Conservation (phyloP, 2,113 vertebrate species). For the Lamprologus sp. region DNA sequence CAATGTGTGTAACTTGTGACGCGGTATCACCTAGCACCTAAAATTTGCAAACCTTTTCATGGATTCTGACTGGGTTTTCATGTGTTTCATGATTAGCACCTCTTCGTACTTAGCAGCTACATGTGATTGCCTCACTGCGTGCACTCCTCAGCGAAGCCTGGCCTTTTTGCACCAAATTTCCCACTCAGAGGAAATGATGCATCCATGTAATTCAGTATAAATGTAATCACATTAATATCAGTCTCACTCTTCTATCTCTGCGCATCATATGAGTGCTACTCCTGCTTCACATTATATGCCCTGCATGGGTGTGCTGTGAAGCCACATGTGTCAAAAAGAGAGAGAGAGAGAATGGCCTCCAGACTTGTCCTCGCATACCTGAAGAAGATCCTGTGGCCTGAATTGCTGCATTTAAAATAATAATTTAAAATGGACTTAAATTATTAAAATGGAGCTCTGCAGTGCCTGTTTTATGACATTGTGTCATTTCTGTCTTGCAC, state of each 20-base stretch:
- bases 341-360: background rate
- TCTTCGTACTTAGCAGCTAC: background rate
- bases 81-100: background rate
- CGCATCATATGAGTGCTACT: background rate
- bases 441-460: background rate
- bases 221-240: background rate
- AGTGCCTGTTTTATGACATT: background rate
- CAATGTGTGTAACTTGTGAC: background rate
- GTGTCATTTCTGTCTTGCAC: background rate
- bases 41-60: background rate
- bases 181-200: background rate
- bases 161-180: background rate
- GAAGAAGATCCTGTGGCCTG: background rate
- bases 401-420: background rate
- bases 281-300: background rate
- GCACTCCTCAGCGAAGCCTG: background rate
- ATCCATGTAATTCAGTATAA: background rate
- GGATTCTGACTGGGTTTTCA: background rate
- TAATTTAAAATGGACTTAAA: background rate
- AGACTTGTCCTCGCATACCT: background rate
- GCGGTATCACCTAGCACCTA: too few relatives aligned
- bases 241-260: background rate
- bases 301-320: background rate
- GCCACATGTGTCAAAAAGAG: background rate
- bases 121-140: background rate